Percentiles rank a stretch among this genome's conserved stretches.
phyloP scores from a whole-genome alignment of 2,888 invertebrate genomes.

The Polyommatus icarus region DNA sequence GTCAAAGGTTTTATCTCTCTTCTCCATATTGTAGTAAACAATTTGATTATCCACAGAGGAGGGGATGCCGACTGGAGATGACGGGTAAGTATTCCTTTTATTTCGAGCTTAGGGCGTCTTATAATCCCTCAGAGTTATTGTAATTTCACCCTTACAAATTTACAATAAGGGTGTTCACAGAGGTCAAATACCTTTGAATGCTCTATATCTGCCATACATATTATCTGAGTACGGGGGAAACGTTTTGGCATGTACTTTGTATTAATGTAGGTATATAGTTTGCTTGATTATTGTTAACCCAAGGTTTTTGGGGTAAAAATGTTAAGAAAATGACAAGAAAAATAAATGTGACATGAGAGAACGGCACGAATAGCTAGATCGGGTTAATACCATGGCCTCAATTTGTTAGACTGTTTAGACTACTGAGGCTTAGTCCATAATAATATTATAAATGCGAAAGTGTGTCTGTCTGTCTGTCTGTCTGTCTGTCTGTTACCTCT shows the following conservation, averaged over 20 bases:
- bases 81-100: constrained; percentile 40
- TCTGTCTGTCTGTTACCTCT: no score
- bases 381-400: no score
- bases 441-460: no score
- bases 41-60: constrained; percentile 26
- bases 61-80: constrained; percentile 33
- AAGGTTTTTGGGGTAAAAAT: neutral
- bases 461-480: no score
- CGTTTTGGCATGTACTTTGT: neutral
- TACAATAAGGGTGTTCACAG: neutral
- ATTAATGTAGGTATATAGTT: constrained; percentile 18
- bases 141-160: neutral
- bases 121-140: neutral
- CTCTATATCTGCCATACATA: constrained; percentile 33
- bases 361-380: no score
- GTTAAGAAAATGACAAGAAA: neutral
- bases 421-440: no score
- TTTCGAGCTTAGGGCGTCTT: constrained; percentile 25
- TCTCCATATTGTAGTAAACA: constrained; percentile 13
- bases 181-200: neutral
- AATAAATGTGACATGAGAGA: no score
- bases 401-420: no score
- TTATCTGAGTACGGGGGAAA: constrained; percentile 24
- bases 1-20: neutral
- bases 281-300: constrained; percentile 9